Conservation (phyloP, 2,888 invertebrate genomes). For the Cosmia pyralina region DNA sequence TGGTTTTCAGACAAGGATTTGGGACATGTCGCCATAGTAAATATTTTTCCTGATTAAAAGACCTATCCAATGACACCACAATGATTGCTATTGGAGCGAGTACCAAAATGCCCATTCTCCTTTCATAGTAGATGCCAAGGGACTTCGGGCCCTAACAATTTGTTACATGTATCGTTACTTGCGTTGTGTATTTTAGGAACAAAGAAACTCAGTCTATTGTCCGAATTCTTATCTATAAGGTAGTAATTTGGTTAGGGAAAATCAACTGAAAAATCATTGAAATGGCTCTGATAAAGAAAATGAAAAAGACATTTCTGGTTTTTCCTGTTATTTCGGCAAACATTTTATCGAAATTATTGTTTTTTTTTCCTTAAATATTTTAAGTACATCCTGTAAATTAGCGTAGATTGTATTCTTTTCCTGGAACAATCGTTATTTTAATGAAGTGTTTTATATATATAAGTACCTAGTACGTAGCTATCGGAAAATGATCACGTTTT, state of each 20-base stretch:
- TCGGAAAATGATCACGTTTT: neutral
- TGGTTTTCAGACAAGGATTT: too few species aligned
- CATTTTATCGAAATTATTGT: constrained; percentile 44
- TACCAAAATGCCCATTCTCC: too few species aligned
- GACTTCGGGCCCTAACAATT: constrained; percentile 70
- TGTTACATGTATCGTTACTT: constrained; percentile 79
- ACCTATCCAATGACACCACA: too few species aligned
- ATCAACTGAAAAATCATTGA: constrained; percentile 53
- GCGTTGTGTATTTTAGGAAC: constrained; percentile 73
- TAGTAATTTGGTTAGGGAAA: constrained; percentile 55
- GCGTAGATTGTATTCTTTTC: constrained; percentile 1
- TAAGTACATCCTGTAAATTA: constrained; percentile 16
- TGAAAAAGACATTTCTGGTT: constrained; percentile 26
- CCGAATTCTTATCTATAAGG: constrained; percentile 66
- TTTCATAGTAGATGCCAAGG: constrained; percentile 43
- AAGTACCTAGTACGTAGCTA: neutral
- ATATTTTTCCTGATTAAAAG: too few species aligned
- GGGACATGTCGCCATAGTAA: too few species aligned
- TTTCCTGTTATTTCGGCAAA: constrained; percentile 42
- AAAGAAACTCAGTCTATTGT: constrained; percentile 76
- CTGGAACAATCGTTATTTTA: neutral
- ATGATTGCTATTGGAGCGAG: too few species aligned
- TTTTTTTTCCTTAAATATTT: constrained; percentile 12
- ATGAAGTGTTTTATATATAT: neutral
- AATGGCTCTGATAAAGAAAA: constrained; percentile 41